A percentile compares a stretch with the other conserved stretches of the same genome.
These are phyloP conservation scores for Sciaenops ocellatus DNA, from an alignment of 2,797 vertebrate genomes.

Conservation along the genomic window DNA sequence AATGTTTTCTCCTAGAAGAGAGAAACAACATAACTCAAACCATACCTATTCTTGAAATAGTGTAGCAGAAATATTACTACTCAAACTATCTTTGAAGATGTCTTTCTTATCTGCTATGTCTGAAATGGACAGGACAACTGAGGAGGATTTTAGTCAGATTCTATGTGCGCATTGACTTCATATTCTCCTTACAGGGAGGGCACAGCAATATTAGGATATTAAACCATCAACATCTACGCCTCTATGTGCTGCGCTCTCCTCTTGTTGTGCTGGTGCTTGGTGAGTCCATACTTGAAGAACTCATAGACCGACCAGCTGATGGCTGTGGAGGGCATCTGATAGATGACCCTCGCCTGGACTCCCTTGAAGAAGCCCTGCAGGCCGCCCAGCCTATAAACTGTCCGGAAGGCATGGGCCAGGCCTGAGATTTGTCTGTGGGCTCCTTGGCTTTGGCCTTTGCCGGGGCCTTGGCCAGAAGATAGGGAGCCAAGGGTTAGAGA, in stretches of 20 bases:
- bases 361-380: conserved; percentile 96
- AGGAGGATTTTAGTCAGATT: conserved; percentile 64
- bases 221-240: conserved; percentile 75
- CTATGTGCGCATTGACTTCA: conserved; percentile 77
- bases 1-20: conserved; percentile 18
- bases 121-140: conserved; percentile 55
- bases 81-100: conserved; percentile 53
- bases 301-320: conserved; percentile 99
- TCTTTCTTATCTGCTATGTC: conserved; percentile 70
- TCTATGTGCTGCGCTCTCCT: conserved; percentile 76
- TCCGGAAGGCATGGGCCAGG: conserved; percentile 97
- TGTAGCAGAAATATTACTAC: conserved; percentile 44
- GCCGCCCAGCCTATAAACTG: conserved; percentile 97
- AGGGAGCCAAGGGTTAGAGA: conserved; percentile 84
- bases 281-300: conserved; percentile 98
- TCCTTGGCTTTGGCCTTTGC: conserved; percentile 79
- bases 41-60: conserved; percentile 32
- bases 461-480: conserved; percentile 48
- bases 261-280: conserved; percentile 91
- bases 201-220: conserved; percentile 40
- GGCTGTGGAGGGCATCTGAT: conserved; percentile 98
- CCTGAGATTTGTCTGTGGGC: conserved; percentile 96
- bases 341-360: conserved; percentile 96
- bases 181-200: conserved; percentile 77
- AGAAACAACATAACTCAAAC: conserved; percentile 38